Conservation (phyloP, 1,140 invertebrate species). For the Plodia interpunctella region DNA sequence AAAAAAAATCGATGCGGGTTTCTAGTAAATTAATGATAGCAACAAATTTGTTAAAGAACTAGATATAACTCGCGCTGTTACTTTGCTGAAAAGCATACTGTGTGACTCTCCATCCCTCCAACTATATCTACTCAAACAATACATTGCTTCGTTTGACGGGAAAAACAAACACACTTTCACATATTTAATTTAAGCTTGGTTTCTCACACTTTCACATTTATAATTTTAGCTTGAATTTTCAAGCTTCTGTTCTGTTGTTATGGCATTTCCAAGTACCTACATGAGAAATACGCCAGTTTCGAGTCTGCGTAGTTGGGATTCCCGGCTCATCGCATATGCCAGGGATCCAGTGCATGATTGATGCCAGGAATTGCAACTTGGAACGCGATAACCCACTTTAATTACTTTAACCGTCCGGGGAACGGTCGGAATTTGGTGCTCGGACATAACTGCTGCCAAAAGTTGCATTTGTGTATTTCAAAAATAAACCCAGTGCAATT, state of each 20-base stretch:
- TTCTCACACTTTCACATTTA: neutral
- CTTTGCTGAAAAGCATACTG: no score
- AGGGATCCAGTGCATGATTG: neutral
- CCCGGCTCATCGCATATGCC: neutral
- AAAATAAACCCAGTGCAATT: no score
- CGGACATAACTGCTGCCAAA: neutral
- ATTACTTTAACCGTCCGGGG: neutral
- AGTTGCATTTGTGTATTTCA: no score
- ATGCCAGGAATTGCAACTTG: slow-evolving; percentile 5
- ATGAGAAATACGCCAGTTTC: neutral
- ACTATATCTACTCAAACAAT: no score
- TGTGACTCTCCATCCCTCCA: no score
- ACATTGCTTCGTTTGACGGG: no score
- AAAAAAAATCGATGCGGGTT: no score
- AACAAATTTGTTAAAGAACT: no score
- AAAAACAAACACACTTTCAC: no score
- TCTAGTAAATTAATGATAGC: no score
- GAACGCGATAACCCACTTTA: neutral
- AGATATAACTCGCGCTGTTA: no score
- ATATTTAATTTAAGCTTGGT: no score
- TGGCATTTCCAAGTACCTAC: neutral
- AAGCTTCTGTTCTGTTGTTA: neutral
- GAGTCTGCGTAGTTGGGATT: neutral
- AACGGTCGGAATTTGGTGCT: neutral
- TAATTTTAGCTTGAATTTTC: neutral